phyloP scores from a whole-genome alignment of 2,888 invertebrate species.

The Lepidonotus clava region DNA sequence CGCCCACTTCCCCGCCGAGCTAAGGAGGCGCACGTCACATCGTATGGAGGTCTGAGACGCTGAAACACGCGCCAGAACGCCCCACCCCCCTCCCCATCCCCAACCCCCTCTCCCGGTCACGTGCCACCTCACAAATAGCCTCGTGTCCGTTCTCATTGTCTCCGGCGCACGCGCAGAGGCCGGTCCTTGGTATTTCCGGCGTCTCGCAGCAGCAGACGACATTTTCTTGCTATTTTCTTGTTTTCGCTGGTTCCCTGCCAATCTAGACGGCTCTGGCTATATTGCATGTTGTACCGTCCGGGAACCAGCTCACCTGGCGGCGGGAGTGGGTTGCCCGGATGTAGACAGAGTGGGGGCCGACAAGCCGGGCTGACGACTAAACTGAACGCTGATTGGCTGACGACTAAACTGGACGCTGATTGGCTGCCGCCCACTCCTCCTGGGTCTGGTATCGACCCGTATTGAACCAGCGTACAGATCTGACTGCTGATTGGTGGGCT shows the following conservation, averaged over 20 bases:
- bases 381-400: background rate
- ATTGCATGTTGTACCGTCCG: background rate
- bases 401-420: background rate
- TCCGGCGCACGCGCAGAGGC: background rate
- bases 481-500: background rate
- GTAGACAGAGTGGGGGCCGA: background rate
- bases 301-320: background rate
- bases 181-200: no score
- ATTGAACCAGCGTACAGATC: background rate
- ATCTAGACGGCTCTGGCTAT: background rate
- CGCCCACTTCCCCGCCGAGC: no score
- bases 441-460: background rate
- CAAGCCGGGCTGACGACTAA: background rate
- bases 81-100: no score
- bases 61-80: no score
- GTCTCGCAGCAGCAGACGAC: constrained; percentile 21
- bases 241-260: background rate
- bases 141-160: background rate
- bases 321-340: background rate
- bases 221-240: background rate
- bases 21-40: no score
- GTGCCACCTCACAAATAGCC: background rate
- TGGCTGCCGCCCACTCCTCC: background rate
- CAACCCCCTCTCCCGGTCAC: background rate
- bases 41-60: no score